Evolutionary conservation across 2,888 invertebrate genomes (phyloP), one percentile per base, ranked within the genome.

Genomic region (Autographa pulchrina): DNA sequence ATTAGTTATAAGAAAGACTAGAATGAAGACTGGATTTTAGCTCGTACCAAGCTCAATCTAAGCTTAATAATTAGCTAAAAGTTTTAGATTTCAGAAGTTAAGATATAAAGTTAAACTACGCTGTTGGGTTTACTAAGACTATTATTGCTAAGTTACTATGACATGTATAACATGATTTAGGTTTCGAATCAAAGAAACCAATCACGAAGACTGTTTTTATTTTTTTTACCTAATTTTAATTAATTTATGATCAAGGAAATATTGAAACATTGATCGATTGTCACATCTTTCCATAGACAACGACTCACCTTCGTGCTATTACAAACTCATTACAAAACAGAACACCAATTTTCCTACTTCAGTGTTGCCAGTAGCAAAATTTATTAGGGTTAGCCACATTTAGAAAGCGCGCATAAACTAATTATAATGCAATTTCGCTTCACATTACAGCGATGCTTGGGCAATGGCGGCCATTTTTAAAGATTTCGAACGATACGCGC

Each of bases 351-450:
- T 82, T 76, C 70, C 73, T 77, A 70, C 72, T 70, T 59, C 70
- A 68, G 68, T 63, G 64, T 74, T 75, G 63, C 68, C 67, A 72
- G 67, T 74, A 64, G 71, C 73, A 77, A 81, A 78, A 84, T 81
- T 83, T 80, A 77, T 80, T 83, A 86, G 86, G 87, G 85, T 85
- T 85, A 85, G 78, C 78, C 83, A 84, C 82, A 65, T 78, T 89
- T 90, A 87, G 92, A 92, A 91, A 92, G 91, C 92, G 92, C 82
- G 83, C 82, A 83, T 85, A 88, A 89, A 88, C 78, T 85, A 88
- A 91, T 91, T 90, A 88, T 85, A 86, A 86, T 83, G 87, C 87
- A 87, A 89, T 88, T 88, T 87, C 80, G 85, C 82, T 81, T 82
- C 84, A 84, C 79, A 86, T 88, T 91, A 87, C 68, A 76, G 74